Base-by-base conservation (phyloP, 2,113 vertebrate species). In the Oxygymnocypris stewartii region DNA sequence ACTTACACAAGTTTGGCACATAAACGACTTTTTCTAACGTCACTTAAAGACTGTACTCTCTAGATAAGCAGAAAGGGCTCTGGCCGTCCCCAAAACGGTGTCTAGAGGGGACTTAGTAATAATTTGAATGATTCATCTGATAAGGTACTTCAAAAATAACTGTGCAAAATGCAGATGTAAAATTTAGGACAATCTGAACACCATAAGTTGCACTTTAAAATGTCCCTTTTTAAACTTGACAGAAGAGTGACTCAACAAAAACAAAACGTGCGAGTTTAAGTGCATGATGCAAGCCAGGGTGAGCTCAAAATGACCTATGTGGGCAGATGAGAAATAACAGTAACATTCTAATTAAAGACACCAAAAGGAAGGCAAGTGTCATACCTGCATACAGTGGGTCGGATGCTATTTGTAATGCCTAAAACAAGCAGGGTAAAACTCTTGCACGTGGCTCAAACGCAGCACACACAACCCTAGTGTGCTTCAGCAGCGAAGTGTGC, bases 381-480 rank as follows among this genome's bases (percentile, higher is more conserved):
- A 2, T 47, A 86, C 4, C 31, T 84, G 74, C 63, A 83, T 28
- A 44, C 23, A 44, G n/a, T 54, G 5, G 67, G 40, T 74, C 73
- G 71, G 84, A 88, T 18, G 79, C 54, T 37, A 89, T 69, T 49
- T 85, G 49, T 74, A 67, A 82, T 12, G 31, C 74, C 28, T 65
- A 83, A 87, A 49, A 37, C 16, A 28, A 82, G 67, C 73, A 40
- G 20, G 49, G 9, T 11, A 73, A 47, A 69, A 59, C 71, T 86
- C 65, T 9, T 51, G 87, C 84, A 86, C 74, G 35, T 79, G 28
- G 57, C 31, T 40, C 10, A 35, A 85, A 74, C 16, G 16, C 25
- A 25, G 51, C 59, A 77, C 8, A 83, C 16, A 54, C 80, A 25
- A 57, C 35, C 47, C 47, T 67, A 82, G 82, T 74, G 69, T 83